A percentile compares a stretch with the other conserved stretches of the same genome.
Conservation (phyloP, 2,797 vertebrate genomes). For the Oceanodroma leucorhoa region DNA sequence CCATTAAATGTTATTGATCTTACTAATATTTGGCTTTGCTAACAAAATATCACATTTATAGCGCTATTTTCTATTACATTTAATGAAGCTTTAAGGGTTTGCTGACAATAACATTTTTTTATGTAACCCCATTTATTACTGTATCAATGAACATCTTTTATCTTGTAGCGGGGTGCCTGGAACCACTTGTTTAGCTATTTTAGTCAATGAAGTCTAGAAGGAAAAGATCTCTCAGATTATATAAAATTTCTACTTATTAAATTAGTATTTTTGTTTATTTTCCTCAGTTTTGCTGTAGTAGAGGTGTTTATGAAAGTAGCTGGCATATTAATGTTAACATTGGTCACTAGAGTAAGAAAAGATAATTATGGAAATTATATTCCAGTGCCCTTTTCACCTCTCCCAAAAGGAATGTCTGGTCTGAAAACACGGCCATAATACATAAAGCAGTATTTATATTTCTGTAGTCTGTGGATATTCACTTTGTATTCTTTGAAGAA, state of each 20-base stretch:
- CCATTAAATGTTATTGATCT: not conserved
- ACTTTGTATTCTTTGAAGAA: not conserved
- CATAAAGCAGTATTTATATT: not conserved
- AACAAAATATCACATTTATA: not conserved
- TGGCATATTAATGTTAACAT: not conserved
- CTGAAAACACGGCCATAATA: not conserved
- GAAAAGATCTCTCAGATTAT: not conserved
- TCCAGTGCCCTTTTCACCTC: rapidly evolving
- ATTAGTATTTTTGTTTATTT: not conserved
- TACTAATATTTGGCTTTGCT: not conserved
- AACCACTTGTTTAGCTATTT: not conserved
- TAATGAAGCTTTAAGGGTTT: not conserved
- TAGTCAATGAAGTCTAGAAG: not conserved
- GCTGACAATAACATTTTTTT: not conserved
- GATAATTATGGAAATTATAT: not conserved
- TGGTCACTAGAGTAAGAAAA: not conserved
- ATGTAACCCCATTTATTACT: not conserved
- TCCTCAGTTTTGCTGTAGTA: not conserved
- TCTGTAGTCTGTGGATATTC: not conserved
- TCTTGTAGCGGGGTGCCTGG: not conserved
- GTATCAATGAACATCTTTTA: not conserved
- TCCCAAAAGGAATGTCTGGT: not conserved
- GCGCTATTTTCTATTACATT: not conserved
- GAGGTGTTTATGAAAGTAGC: not conserved
- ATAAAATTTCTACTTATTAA: not conserved